phyloP scores from a whole-genome alignment of 2,888 invertebrate species.

The Calameuta idolon region DNA sequence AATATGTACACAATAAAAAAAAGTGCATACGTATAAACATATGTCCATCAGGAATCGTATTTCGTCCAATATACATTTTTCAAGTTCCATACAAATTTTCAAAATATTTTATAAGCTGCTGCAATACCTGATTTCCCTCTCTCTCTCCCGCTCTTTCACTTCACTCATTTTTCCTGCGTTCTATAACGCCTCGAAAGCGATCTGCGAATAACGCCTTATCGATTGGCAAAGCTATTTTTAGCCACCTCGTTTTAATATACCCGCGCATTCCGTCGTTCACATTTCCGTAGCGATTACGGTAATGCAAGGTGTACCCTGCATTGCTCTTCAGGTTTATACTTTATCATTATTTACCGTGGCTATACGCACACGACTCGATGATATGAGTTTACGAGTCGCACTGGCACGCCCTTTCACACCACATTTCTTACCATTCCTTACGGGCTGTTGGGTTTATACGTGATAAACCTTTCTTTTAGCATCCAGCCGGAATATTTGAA shows the following conservation, averaged over 20 bases:
- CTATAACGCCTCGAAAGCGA: too few species aligned
- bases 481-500: too few species aligned
- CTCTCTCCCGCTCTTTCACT: not conserved
- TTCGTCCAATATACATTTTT: too few species aligned
- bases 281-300: slow-evolving; percentile 25
- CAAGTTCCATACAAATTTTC: too few species aligned
- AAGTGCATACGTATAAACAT: not conserved
- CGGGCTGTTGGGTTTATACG: too few species aligned
- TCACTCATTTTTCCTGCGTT: not conserved
- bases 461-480: too few species aligned
- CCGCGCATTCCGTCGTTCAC: slow-evolving; percentile 19
- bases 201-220: too few species aligned
- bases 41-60: too few species aligned
- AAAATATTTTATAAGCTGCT: too few species aligned
- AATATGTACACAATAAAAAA: not conserved
- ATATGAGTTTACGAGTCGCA: not conserved
- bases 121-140: too few species aligned
- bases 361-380: not conserved
- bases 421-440: not conserved
- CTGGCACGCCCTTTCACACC: not conserved
- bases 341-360: slow-evolving; percentile 1
- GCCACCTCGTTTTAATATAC: not conserved
- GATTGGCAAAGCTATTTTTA: too few species aligned
- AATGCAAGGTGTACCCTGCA: slow-evolving; percentile 20
- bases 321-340: not conserved